Evolutionary conservation across 2,113 vertebrate species (phyloP).

Genomic region (Chamaetylas fuelleborni): DNA sequence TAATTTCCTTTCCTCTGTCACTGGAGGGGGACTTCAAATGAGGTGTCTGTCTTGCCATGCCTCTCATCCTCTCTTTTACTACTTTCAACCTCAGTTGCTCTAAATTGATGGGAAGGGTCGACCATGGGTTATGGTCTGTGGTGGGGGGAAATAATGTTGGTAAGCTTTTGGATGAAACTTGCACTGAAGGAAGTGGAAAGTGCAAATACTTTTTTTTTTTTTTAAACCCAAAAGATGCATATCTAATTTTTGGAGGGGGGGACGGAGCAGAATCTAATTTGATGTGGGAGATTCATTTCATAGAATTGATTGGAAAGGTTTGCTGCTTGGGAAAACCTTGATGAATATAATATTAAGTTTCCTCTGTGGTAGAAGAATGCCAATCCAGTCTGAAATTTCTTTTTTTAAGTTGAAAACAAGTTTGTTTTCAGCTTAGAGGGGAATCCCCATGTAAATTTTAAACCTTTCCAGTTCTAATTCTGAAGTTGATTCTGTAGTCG

Average conservation of each 20-base stretch:
- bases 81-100: neutral
- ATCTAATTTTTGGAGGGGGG: neutral
- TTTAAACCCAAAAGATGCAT: neutral
- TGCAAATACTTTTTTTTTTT: neutral
- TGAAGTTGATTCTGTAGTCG: neutral
- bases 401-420: neutral
- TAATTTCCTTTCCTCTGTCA: neutral
- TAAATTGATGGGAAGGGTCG: neutral
- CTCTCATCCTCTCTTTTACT: neutral
- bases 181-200: neutral
- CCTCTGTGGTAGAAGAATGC: neutral
- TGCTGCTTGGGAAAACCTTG: neutral
- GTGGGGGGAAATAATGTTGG: neutral
- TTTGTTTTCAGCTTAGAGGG: conserved; percentile 11
- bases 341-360: neutral
- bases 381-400: neutral
- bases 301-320: neutral
- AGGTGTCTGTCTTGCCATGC: neutral
- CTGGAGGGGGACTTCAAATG: neutral
- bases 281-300: neutral
- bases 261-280: neutral
- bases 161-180: neutral
- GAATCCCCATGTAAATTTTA: conserved; percentile 51
- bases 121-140: fast-evolving
- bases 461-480: conserved; percentile 11